A percentile compares a stretch with the other conserved stretches of the same genome.
Conservation (phyloP, 1,140 invertebrate genomes). For the Nasonia vitripennis region DNA sequence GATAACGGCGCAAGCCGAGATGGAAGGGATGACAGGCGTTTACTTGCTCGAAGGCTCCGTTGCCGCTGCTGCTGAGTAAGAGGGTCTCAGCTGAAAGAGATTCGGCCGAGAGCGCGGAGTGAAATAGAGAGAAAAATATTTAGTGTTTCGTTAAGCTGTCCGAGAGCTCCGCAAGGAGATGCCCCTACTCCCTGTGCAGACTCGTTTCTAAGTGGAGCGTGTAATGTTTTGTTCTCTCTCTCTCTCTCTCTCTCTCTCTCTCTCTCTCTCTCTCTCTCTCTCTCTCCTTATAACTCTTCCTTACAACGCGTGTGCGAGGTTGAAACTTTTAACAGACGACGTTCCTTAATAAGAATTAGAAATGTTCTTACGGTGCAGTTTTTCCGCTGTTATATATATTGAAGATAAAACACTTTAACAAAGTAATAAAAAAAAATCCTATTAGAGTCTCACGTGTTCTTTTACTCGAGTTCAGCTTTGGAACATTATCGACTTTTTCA, state of each 20-base stretch:
- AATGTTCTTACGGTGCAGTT: background rate
- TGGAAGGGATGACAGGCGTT: conserved; percentile 15
- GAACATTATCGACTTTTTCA: too few relatives aligned
- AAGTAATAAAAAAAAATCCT: too few relatives aligned
- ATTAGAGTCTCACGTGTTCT: too few relatives aligned
- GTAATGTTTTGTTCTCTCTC: background rate
- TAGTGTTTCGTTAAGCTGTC: conserved; percentile 21
- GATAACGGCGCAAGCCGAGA: background rate
- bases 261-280: background rate
- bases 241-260: too few relatives aligned
- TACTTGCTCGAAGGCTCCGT: background rate
- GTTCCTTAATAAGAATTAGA: background rate
- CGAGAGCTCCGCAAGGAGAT: background rate
- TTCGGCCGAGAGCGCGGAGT: background rate
- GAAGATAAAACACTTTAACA: background rate
- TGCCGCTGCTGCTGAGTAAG: background rate
- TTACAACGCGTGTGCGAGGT: background rate
- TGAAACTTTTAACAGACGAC: background rate
- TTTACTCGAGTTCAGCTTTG: too few relatives aligned
- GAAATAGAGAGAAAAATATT: conserved; percentile 14
- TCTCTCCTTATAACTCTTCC: background rate
- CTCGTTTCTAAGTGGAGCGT: background rate
- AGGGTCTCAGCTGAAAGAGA: background rate
- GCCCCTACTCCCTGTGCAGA: too few relatives aligned
- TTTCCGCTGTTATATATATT: background rate